A percentile compares a stretch with the other conserved stretches of the same genome.
These are phyloP conservation scores for Alaudala cheleensis DNA, from an alignment of 2,113 vertebrate species.

Conservation along the genomic window DNA sequence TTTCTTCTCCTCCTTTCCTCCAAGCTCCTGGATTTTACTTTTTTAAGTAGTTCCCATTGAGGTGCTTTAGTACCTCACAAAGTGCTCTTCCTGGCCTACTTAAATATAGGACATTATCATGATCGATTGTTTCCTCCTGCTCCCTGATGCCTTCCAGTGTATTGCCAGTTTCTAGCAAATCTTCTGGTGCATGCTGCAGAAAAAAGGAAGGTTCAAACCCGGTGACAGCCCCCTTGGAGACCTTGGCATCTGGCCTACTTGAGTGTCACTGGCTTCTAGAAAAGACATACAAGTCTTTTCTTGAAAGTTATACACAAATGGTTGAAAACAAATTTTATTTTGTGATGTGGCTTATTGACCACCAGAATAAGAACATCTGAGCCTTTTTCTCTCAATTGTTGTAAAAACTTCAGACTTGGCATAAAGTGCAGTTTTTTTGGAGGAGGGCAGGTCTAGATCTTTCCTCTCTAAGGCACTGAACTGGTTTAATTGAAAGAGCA, in stretches of 20 bases:
- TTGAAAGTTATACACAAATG: background rate
- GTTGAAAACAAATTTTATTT: slow-evolving; percentile 28
- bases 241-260: background rate
- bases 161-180: background rate
- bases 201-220: background rate
- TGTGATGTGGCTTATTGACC: slow-evolving; percentile 7
- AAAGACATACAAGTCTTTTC: background rate
- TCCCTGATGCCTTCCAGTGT: background rate
- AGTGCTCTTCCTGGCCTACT: background rate
- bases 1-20: background rate
- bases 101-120: background rate
- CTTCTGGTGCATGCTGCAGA: background rate
- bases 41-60: background rate
- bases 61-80: background rate
- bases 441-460: slow-evolving; percentile 22
- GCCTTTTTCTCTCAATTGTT: slow-evolving; percentile 30
- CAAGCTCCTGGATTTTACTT: background rate
- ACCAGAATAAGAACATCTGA: background rate
- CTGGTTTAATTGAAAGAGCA: slow-evolving; percentile 77
- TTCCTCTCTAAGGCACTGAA: slow-evolving; percentile 58
- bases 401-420: slow-evolving; percentile 56
- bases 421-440: slow-evolving; percentile 26
- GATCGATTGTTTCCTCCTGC: background rate
- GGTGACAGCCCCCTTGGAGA: background rate
- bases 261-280: background rate